Conservation (phyloP, 2,797 vertebrate genomes). For the Tamandua tetradactyla region DNA sequence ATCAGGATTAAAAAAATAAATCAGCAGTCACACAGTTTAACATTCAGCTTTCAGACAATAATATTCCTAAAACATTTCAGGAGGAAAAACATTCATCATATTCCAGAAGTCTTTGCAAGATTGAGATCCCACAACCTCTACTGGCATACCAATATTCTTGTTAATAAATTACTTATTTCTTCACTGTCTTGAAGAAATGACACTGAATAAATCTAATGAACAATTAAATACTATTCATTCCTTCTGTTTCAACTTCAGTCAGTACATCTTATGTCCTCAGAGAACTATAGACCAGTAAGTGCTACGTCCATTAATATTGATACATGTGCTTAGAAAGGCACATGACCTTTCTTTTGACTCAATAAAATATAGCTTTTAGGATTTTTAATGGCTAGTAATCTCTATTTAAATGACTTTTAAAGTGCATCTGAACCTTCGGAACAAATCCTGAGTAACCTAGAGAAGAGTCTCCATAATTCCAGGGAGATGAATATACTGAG, state of each 20-base stretch:
- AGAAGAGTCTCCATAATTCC: background rate
- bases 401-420: conserved; percentile 41
- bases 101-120: background rate
- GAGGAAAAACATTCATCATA: conserved; percentile 2
- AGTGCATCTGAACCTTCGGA: background rate
- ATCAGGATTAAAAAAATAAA: conserved; percentile 50
- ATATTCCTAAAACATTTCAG: conserved; percentile 31
- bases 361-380: conserved; percentile 12
- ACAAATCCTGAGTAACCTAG: background rate
- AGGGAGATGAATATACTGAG: background rate
- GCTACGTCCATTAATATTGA: background rate
- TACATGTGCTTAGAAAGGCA: background rate
- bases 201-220: background rate
- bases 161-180: background rate
- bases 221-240: background rate
- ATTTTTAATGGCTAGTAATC: background rate
- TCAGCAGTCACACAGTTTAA: conserved; percentile 18
- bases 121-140: background rate
- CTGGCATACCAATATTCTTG: background rate
- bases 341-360: background rate
- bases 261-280: background rate
- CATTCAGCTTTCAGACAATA: background rate
- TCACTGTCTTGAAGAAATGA: conserved; percentile 21
- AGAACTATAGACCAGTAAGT: background rate
- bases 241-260: conserved; percentile 1